Percentiles rank a stretch among this genome's conserved stretches.
Evolutionary conservation across 1,140 invertebrate species (phyloP).

Genomic region (Plodia interpunctella): DNA sequence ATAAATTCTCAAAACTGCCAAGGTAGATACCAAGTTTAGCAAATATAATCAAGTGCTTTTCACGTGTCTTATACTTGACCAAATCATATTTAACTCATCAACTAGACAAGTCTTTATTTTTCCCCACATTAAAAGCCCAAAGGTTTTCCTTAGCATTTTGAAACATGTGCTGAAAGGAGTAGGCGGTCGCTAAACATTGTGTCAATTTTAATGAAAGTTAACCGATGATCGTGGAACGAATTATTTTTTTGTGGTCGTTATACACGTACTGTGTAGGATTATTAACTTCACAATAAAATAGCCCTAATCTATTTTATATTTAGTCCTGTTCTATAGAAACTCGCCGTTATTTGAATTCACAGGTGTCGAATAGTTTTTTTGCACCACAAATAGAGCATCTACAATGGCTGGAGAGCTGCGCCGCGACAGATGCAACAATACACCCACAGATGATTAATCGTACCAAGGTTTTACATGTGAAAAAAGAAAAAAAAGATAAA

Average conservation of each 20-base stretch:
- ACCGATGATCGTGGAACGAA: too few relatives aligned
- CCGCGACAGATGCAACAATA: conserved; percentile 71
- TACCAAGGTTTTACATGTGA: conserved; percentile 59
- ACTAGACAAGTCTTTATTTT: too few relatives aligned
- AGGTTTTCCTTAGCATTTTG: too few relatives aligned
- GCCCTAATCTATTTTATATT: conserved; percentile 24
- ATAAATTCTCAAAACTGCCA: too few relatives aligned
- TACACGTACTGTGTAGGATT: conserved; percentile 3
- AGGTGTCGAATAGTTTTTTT: conserved; percentile 57
- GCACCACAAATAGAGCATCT: conserved; percentile 42
- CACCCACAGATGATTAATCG: conserved; percentile 66
- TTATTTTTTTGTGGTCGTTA: background rate
- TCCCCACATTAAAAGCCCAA: too few relatives aligned
- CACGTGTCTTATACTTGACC: too few relatives aligned
- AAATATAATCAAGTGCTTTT: too few relatives aligned
- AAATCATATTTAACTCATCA: too few relatives aligned
- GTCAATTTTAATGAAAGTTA: too few relatives aligned
- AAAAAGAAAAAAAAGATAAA: conserved; percentile 56
- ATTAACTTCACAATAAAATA: conserved; percentile 18
- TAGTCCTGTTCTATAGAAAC: conserved; percentile 26
- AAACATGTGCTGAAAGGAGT: too few relatives aligned
- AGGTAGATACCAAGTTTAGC: too few relatives aligned
- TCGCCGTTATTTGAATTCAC: conserved; percentile 52
- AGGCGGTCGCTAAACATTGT: too few relatives aligned
- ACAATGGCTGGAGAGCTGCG: conserved; percentile 56